Base-by-base conservation (phyloP, 2,888 invertebrate genomes). In the Anarsia innoxiella region DNA sequence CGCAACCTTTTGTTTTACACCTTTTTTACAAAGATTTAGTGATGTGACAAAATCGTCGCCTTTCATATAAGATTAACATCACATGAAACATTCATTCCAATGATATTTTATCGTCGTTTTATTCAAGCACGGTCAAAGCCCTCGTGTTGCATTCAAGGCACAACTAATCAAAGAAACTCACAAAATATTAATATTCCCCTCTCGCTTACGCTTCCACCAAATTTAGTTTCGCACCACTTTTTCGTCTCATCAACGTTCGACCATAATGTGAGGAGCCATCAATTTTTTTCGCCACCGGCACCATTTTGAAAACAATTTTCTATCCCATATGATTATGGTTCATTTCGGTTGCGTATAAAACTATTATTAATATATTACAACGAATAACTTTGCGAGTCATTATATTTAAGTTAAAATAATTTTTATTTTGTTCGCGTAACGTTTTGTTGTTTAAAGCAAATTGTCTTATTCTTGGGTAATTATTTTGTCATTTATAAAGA, bases 281-380 rank as follows among this genome's bases (percentile, higher is more conserved):
- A 73, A 68, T 59, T 69, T 80, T 80, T 76, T 79, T 70, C 48
- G 39, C 52, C 49, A 42, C 51, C 45, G 37, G 44, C 71, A 61
- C 78, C 60, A 74, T 76, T 78, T 74, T 66, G 62, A 68, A 79
- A 79, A 80, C 70, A 78, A 83, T 82, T 78, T 78, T 76, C 80
- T 83, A 82, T 82, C 75, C 75, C 69, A 63, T 79, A 67, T 79
- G 74, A 83, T 82, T 82, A 80, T 67, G 72, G 73, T 66, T 76
- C 66, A 80, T 82, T 80, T 80, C 59, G 66, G 63, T 52, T 62
- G 61, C 60, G 68, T 63, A 67, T 66, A 64, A 66, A 77, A 79
- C 80, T 82, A 80, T 79, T 74, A 78, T 77, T 80, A 78, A 75
- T 77, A 59, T 73, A 74, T 75, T 76, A 74, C 62, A 66, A 65